Base-by-base conservation (phyloP, 2,113 vertebrate genomes). In the Seriola aureovittata region DNA sequence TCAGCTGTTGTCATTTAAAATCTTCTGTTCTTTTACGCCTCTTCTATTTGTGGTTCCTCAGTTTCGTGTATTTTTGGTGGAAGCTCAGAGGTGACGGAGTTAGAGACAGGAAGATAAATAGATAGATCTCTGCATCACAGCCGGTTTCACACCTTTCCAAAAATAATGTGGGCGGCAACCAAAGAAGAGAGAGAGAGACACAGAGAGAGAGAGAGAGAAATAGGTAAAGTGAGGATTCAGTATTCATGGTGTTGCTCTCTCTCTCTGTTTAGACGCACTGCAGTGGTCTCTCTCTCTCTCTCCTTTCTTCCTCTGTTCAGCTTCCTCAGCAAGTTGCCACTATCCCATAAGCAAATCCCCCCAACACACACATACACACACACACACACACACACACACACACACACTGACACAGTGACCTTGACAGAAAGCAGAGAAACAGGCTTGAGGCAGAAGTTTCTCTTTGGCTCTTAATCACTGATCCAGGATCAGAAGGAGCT, bases 301-400 rank as follows among this genome's bases (percentile, higher is more conserved):
- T 85, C 67, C 73, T 81, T 74, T 91, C 82, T 81, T 75, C 58
- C 85, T 75, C 74, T 63, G n/a, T 84, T 78, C 52, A 78, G 84
- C 92, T 84, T 91, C 75, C 86, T 92, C 92, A 93, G 93, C 93
- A 91, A 83, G 85, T 92, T 90, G 75, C 65, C 64, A 23, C 75
- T 60, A 84, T 82, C 50, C 42, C 77, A 85, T 81, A 86, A 63
- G 68, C 75, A 87, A 82, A 78, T 12, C 25, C 25, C 50, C 36
- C 78, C 75, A 40, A 77, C 58, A 60, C 58, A 68, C 76, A 74
- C 44, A 71, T 55, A 86, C 71, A 29, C 16, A 29, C 29, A 29
- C 48, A 50, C 48, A 50, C 48, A 52, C 67, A 46, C 73, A 83
- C 71, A 54, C 77, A 67, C 71, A 50, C 81, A 66, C 84, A 74